Evolutionary conservation across 2,888 invertebrate species (phyloP).

Genomic region (Carpatolechia fugitivella): DNA sequence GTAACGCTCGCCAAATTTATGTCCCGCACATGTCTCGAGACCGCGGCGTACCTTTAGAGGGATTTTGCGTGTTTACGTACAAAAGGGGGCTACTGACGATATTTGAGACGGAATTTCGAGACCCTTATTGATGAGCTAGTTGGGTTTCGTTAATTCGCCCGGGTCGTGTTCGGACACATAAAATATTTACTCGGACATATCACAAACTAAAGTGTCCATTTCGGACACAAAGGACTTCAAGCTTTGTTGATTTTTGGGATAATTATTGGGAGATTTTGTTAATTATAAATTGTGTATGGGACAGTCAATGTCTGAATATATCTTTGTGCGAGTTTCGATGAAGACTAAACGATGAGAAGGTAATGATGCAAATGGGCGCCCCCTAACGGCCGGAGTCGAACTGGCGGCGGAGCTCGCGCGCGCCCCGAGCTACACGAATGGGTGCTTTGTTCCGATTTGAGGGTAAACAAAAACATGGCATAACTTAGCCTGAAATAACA

Average conservation of each 20-base stretch:
- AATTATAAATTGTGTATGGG: too few species aligned
- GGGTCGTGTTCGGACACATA: conserved; percentile 15
- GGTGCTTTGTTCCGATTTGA: conserved; percentile 37
- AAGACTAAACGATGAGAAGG: conserved; percentile 40
- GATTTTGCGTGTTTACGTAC: conserved; percentile 78
- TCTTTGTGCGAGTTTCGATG: conserved; percentile 9
- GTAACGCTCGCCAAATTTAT: conserved; percentile 78
- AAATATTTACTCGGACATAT: conserved; percentile 13
- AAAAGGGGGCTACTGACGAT: conserved; percentile 65
- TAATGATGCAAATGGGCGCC: conserved; percentile 47
- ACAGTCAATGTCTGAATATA: neutral
- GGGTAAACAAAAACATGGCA: conserved; percentile 69
- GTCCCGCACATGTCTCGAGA: conserved; percentile 79
- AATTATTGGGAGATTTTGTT: too few species aligned
- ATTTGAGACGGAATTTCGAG: conserved; percentile 70
- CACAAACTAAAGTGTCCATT: conserved; percentile 2
- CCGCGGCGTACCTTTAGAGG: conserved; percentile 77
- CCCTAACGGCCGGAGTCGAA: conserved; percentile 33
- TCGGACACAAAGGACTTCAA: conserved; percentile 2
- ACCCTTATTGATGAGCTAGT: conserved; percentile 70
- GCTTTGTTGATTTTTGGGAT: too few species aligned
- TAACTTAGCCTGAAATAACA: conserved; percentile 22
- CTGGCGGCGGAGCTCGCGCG: neutral
- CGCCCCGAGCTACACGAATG: conserved; percentile 32
- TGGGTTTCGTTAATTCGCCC: conserved; percentile 44